These are phyloP conservation scores for Stichopus horrens DNA, from an alignment of 53 echinoderm and acorn worm species.

Conservation along the genomic window DNA sequence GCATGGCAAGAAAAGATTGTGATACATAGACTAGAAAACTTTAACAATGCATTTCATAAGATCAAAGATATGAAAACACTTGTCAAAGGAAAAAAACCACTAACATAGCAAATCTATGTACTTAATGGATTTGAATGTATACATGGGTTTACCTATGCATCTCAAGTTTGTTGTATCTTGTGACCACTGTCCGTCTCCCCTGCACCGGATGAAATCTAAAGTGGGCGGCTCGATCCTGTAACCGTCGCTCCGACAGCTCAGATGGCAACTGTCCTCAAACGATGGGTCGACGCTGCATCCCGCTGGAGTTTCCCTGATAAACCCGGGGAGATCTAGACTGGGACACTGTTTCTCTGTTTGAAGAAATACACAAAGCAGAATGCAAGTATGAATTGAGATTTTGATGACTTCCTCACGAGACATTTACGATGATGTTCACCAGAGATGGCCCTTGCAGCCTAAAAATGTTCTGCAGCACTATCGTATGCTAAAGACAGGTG, in stretches of 20 bases:
- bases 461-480: too few relatives aligned
- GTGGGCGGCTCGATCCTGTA: constrained; percentile 63
- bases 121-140: not conserved
- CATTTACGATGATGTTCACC: too few relatives aligned
- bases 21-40: too few relatives aligned
- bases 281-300: constrained; percentile 53
- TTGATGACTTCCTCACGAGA: too few relatives aligned
- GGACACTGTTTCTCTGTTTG: constrained; percentile 28
- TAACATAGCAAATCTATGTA: not conserved
- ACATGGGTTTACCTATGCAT: constrained; percentile 61
- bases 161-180: constrained; percentile 48
- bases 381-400: too few relatives aligned
- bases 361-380: not conserved
- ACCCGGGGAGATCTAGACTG: constrained; percentile 18
- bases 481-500: too few relatives aligned
- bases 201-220: constrained; percentile 60
- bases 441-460: too few relatives aligned
- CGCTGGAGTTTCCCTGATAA: constrained; percentile 56
- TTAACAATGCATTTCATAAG: too few relatives aligned
- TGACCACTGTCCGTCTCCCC: constrained; percentile 75
- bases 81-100: not conserved
- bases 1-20: too few relatives aligned
- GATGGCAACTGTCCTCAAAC: constrained; percentile 62
- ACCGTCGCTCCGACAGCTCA: constrained; percentile 59
- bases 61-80: not conserved